A percentile compares a stretch with the other conserved stretches of the same genome.
Evolutionary conservation across 2,113 vertebrate species (phyloP).

Genomic region (Alces alces): DNA sequence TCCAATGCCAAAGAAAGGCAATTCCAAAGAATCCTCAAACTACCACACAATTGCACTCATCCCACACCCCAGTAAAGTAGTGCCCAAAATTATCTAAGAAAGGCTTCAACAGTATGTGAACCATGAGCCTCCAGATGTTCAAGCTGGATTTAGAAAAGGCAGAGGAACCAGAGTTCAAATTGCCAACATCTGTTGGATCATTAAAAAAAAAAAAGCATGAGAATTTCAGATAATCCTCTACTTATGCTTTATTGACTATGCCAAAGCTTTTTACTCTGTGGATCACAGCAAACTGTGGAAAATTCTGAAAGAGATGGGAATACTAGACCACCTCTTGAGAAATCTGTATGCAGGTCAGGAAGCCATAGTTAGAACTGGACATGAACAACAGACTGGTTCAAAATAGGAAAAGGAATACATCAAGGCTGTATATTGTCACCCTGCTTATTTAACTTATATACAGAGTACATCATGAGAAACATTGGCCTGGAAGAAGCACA

Average conservation of each 20-base stretch:
- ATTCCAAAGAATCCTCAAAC: background rate
- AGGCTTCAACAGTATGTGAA: background rate
- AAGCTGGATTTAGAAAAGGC: background rate
- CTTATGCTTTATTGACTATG: background rate
- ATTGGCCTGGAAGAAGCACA: background rate
- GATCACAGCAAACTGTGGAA: background rate
- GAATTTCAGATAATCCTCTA: background rate
- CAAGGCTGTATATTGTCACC: background rate
- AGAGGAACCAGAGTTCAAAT: background rate
- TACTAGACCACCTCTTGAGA: background rate
- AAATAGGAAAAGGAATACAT: accelerated
- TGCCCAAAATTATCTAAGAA: background rate
- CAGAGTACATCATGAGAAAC: background rate
- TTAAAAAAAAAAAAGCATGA: background rate
- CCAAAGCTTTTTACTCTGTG: background rate
- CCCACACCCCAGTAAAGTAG: background rate
- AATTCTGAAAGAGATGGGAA: background rate
- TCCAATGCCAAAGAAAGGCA: background rate
- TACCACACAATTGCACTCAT: background rate
- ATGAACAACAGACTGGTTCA: background rate
- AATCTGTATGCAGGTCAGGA: background rate
- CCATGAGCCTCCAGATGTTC: background rate
- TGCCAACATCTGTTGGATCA: background rate
- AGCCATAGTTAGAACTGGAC: background rate
- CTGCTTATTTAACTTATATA: background rate